Evolutionary conservation across 2,113 vertebrate genomes (phyloP).

Genomic region (Geococcyx californianus): DNA sequence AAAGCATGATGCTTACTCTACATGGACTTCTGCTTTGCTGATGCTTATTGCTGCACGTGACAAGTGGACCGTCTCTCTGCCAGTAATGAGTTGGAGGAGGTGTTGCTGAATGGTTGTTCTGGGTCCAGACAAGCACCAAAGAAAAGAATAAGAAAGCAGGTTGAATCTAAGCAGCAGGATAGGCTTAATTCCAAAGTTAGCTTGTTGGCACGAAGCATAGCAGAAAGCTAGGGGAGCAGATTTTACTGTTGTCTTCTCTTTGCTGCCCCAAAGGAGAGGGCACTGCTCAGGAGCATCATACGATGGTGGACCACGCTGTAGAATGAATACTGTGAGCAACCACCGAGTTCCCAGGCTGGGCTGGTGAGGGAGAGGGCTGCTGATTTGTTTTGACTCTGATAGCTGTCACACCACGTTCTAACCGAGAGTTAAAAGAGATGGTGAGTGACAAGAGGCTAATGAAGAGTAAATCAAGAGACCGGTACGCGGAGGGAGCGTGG

Average conservation of each 20-base stretch:
- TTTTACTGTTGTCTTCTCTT: not conserved
- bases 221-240: not conserved
- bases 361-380: not conserved
- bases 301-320: rapidly evolving
- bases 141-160: not conserved
- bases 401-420: not conserved
- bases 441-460: not conserved
- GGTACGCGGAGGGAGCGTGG: rapidly evolving
- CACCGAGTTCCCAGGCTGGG: not conserved
- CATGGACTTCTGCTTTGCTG: not conserved
- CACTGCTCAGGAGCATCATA: rapidly evolving
- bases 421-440: not conserved
- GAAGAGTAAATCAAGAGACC: not conserved
- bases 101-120: not conserved
- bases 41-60: not conserved
- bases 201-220: not conserved
- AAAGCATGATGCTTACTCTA: not conserved
- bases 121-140: not conserved
- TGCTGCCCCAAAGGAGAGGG: not conserved
- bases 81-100: rapidly evolving
- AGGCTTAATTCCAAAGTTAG: not conserved
- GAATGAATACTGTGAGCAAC: rapidly evolving
- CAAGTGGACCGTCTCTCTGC: rapidly evolving
- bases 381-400: not conserved
- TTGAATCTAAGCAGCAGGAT: not conserved